These are phyloP conservation scores for Andrena flavipes DNA, from an alignment of 2,888 invertebrate genomes.

Conservation along the genomic window DNA sequence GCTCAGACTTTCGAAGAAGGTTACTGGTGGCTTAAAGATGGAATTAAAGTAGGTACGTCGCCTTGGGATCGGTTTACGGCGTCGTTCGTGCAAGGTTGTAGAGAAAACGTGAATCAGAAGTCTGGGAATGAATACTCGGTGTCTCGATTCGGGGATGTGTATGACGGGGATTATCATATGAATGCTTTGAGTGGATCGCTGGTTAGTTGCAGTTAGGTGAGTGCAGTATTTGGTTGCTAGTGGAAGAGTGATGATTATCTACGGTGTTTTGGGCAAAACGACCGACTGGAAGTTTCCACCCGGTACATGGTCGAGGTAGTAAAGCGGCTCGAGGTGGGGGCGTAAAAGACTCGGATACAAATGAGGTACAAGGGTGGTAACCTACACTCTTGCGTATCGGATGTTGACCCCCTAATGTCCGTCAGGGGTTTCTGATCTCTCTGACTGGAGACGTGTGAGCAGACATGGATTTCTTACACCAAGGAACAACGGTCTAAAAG, in stretches of 20 bases:
- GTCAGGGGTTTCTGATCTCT: constrained; percentile 73
- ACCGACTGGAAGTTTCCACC: constrained; percentile 67
- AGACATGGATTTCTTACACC: not conserved
- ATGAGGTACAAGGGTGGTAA: constrained; percentile 83
- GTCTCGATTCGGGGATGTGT: not conserved
- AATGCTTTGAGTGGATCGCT: not conserved
- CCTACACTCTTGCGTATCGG: constrained; percentile 80
- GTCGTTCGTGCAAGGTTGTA: constrained; percentile 8
- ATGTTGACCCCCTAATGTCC: constrained; percentile 78
- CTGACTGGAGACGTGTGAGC: constrained; percentile 25
- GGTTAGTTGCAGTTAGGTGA: not conserved
- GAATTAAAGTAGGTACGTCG: not conserved
- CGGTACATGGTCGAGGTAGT: constrained; percentile 70
- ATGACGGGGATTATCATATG: not conserved
- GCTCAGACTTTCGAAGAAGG: not conserved
- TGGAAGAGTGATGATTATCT: not conserved
- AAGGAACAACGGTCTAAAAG: not conserved
- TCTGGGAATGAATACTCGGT: not conserved
- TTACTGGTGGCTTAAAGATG: not conserved
- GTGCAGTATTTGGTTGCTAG: not conserved
- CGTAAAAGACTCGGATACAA: constrained; percentile 81
- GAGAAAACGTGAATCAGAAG: not conserved
- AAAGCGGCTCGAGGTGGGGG: constrained; percentile 72
- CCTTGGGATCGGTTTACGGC: constrained; percentile 9
- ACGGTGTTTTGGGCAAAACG: not conserved